Evolutionary conservation across 2,113 vertebrate species (phyloP).

Genomic region (Psophia crepitans): DNA sequence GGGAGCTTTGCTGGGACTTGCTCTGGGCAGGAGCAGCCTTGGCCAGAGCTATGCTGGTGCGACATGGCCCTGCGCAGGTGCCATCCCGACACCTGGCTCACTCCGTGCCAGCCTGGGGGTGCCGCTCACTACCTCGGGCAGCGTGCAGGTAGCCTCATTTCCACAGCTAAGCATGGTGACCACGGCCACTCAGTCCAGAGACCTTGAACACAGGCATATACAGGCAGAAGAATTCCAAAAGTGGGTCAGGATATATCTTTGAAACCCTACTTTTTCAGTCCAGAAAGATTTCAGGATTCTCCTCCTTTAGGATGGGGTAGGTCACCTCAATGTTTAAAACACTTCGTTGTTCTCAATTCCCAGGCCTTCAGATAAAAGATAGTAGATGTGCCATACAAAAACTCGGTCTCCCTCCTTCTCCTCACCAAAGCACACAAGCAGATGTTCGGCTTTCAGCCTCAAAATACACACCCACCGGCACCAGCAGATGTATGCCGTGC

Average conservation of each 20-base stretch:
- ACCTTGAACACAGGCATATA: fast-evolving
- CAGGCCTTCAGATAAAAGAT: neutral
- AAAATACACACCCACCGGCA: neutral
- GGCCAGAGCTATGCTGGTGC: neutral
- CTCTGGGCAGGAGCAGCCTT: neutral
- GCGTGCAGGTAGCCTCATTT: fast-evolving
- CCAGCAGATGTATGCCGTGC: neutral
- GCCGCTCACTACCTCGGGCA: fast-evolving
- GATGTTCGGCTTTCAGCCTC: neutral
- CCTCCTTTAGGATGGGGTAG: neutral
- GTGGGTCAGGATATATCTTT: neutral
- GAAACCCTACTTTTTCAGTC: neutral
- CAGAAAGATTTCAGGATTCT: neutral
- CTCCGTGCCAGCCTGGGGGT: no score
- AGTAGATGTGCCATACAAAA: neutral
- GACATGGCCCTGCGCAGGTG: no score
- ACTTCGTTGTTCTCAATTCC: fast-evolving
- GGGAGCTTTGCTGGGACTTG: fast-evolving
- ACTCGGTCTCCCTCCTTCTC: neutral
- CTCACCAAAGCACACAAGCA: neutral
- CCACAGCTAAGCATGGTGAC: neutral
- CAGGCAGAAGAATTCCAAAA: neutral
- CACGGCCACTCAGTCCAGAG: neutral
- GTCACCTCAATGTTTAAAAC: neutral
- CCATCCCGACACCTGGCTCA: neutral